These are phyloP conservation scores for Dryocosmus kuriphilus DNA, from an alignment of 2,888 invertebrate genomes.

Conservation along the genomic window DNA sequence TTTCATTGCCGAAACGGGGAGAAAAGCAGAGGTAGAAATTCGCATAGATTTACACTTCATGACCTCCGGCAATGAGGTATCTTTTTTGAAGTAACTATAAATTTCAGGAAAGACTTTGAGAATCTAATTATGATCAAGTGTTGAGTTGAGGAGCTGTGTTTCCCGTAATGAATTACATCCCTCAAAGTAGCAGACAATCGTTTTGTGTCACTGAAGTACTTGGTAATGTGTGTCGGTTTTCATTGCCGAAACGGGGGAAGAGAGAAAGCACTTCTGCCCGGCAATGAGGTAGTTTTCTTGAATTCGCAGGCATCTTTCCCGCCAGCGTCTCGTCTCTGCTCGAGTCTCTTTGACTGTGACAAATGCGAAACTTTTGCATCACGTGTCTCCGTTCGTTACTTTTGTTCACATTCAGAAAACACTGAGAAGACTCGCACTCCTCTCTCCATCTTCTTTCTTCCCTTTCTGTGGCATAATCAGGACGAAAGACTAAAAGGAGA, in stretches of 20 bases:
- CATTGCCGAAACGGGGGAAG: constrained; percentile 39
- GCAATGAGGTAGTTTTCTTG: constrained; percentile 66
- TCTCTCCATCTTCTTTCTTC: constrained; percentile 37
- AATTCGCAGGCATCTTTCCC: constrained; percentile 59
- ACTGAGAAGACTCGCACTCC: constrained; percentile 60
- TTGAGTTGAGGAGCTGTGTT: background rate
- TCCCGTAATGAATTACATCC: constrained; percentile 15
- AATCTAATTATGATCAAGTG: constrained; percentile 19
- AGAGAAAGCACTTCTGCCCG: constrained; percentile 59
- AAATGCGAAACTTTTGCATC: constrained; percentile 58
- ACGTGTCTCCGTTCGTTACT: constrained; percentile 65
- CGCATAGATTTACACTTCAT: no score
- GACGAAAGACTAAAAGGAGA: constrained; percentile 10
- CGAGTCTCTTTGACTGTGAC: constrained; percentile 7
- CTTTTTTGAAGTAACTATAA: background rate
- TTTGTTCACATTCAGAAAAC: constrained; percentile 66
- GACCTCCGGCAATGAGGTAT: no score
- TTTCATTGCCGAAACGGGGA: no score
- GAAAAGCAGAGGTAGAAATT: no score
- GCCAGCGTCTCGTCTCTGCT: constrained; percentile 30
- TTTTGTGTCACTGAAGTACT: constrained; percentile 5
- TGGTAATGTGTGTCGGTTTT: constrained; percentile 6
- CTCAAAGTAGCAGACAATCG: constrained; percentile 23
- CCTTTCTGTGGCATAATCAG: constrained; percentile 40
- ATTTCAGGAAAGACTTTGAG: background rate